Evolutionary conservation across 2,888 invertebrate species (phyloP).

Genomic region (Xanthorhoe spadicearia): DNA sequence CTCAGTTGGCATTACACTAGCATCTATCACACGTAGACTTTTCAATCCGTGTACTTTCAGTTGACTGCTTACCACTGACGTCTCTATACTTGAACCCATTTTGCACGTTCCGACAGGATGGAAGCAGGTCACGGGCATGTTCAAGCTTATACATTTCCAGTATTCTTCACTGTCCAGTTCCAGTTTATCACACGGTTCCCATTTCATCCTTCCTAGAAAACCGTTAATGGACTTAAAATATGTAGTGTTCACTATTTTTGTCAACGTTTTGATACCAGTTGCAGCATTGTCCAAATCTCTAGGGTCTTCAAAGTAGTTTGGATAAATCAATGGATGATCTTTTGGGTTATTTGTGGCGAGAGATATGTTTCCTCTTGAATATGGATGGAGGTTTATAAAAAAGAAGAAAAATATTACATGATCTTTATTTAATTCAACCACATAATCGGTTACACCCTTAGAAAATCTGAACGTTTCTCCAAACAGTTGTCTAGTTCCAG

Average conservation of each 20-base stretch:
- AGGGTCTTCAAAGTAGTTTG: conserved; percentile 86
- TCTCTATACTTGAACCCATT: conserved; percentile 78
- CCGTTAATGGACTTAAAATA: conserved; percentile 42
- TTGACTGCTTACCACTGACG: conserved; percentile 19
- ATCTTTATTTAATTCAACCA: background rate
- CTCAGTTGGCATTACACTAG: conserved; percentile 90
- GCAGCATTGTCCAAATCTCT: conserved; percentile 74
- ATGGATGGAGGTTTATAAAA: background rate
- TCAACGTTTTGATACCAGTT: conserved; percentile 58
- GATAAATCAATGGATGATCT: conserved; percentile 85
- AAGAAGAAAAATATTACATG: background rate
- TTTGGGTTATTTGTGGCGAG: conserved; percentile 69
- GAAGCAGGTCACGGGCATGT: conserved; percentile 80
- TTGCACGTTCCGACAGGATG: conserved; percentile 88
- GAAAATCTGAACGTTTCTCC: background rate
- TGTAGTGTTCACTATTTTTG: conserved; percentile 54
- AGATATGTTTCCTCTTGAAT: background rate
- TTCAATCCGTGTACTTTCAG: conserved; percentile 6
- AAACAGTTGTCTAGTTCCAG: background rate
- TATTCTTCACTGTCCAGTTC: conserved; percentile 55
- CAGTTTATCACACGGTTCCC: conserved; percentile 54
- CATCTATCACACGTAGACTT: conserved; percentile 85
- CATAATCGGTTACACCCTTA: background rate
- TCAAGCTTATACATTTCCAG: conserved; percentile 72
- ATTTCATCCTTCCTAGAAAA: conserved; percentile 51